A percentile compares a stretch with the other conserved stretches of the same genome.
These are phyloP conservation scores for Anoplolepis gracilipes DNA, from an alignment of 1,140 invertebrate species.

Conservation along the genomic window DNA sequence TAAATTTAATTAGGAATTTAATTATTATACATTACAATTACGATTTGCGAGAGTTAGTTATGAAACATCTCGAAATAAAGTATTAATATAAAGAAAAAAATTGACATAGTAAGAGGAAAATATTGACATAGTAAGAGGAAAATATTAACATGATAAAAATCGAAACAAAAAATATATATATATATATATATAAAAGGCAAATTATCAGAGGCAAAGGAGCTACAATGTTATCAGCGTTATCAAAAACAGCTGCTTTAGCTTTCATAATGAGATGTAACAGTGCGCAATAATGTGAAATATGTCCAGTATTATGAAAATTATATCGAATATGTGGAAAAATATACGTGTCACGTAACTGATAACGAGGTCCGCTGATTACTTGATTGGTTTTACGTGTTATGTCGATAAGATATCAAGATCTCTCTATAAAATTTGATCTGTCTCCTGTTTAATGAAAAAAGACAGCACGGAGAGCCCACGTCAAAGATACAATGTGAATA, in stretches of 20 bases:
- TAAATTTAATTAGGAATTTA: background rate
- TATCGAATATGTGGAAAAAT: background rate
- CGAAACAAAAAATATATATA: background rate
- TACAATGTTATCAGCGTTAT: background rate
- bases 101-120: background rate
- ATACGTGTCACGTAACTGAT: background rate
- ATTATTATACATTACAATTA: background rate
- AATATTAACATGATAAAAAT: background rate
- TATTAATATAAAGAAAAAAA: background rate
- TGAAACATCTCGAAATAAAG: too few relatives aligned
- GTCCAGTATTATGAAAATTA: background rate
- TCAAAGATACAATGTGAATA: background rate
- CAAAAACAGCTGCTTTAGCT: background rate
- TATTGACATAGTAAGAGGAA: background rate
- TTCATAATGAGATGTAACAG: slow-evolving; percentile 5
- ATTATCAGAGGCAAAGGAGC: background rate
- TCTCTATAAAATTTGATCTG: slow-evolving; percentile 8
- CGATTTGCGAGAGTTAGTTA: too few relatives aligned
- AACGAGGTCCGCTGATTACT: background rate
- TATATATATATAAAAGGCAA: background rate
- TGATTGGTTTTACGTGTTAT: background rate
- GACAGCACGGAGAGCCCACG: background rate
- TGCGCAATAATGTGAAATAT: background rate
- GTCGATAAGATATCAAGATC: slow-evolving; percentile 42
- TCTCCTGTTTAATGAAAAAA: background rate